Percentiles rank a stretch among this genome's conserved stretches.
Evolutionary conservation across 2,797 vertebrate genomes (phyloP).

Genomic region (Poeciliopsis infans): DNA sequence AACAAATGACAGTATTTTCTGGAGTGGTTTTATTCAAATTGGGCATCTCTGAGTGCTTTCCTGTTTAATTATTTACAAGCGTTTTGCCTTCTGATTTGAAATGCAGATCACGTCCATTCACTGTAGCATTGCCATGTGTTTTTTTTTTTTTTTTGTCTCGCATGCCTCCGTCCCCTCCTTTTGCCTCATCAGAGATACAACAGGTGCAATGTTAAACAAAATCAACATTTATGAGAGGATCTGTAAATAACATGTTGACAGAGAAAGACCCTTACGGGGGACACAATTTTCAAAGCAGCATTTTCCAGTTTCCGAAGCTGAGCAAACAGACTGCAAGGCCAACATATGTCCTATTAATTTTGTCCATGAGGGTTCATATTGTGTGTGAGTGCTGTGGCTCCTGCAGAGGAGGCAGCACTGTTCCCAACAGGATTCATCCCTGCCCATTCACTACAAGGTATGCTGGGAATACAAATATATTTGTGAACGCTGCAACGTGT

Average conservation of each 20-base stretch:
- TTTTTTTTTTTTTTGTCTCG: not conserved
- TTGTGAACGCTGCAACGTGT: constrained; percentile 13
- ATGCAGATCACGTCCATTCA: constrained; percentile 51
- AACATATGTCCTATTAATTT: constrained; percentile 63
- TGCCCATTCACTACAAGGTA: constrained; percentile 25
- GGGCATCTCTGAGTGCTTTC: constrained; percentile 48
- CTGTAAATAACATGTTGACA: constrained; percentile 63
- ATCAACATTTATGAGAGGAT: constrained; percentile 54
- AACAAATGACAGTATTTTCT: constrained; percentile 16
- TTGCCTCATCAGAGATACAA: constrained; percentile 32
- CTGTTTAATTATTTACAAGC: constrained; percentile 66
- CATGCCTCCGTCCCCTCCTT: constrained; percentile 17
- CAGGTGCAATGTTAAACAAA: constrained; percentile 37
- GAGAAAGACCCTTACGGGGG: constrained; percentile 11
- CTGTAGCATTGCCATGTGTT: constrained; percentile 12
- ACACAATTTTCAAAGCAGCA: not conserved
- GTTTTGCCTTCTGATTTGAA: constrained; percentile 53
- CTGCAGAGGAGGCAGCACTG: constrained; percentile 35
- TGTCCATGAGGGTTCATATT: constrained; percentile 41
- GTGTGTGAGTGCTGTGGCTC: constrained; percentile 26
- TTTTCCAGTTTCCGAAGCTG: constrained; percentile 27
- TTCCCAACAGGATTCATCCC: constrained; percentile 32
- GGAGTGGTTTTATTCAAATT: constrained; percentile 51
- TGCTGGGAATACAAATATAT: constrained; percentile 9
- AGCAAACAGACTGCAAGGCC: constrained; percentile 44